phyloP scores from a whole-genome alignment of 1,140 invertebrate species.

The Orussus abietinus region DNA sequence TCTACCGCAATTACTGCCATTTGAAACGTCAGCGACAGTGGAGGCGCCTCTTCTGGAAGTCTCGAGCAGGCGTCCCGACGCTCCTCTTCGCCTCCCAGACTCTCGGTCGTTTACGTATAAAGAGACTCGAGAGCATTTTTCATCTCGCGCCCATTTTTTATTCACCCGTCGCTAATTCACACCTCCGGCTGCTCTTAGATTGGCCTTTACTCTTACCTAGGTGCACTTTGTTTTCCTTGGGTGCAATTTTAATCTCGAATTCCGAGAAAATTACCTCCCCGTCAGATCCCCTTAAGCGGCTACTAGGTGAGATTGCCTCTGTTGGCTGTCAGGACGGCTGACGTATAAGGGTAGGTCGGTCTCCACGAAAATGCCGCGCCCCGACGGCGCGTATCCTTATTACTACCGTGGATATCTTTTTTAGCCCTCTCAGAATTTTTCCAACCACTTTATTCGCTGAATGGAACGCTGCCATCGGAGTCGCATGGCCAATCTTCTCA shows the following conservation, averaged over 20 bases:
- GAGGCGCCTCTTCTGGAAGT: too few species aligned
- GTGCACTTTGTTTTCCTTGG: constrained; percentile 41
- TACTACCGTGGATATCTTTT: neutral
- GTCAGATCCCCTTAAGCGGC: constrained; percentile 49
- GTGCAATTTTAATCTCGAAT: constrained; percentile 55
- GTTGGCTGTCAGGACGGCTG: constrained; percentile 42
- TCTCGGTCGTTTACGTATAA: too few species aligned
- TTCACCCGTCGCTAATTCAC: constrained; percentile 31
- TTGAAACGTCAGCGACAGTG: too few species aligned
- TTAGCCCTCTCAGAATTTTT: too few species aligned
- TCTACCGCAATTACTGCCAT: too few species aligned
- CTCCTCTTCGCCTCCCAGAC: too few species aligned
- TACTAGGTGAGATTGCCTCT: constrained; percentile 50
- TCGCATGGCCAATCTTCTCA: too few species aligned
- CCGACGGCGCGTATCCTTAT: too few species aligned
- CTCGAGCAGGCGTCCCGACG: too few species aligned
- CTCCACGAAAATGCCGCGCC: too few species aligned
- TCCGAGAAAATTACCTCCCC: constrained; percentile 52
- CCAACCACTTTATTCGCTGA: too few species aligned
- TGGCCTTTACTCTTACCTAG: constrained; percentile 20
- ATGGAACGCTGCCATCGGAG: too few species aligned
- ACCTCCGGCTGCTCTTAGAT: constrained; percentile 27
- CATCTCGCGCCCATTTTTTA: constrained; percentile 19
- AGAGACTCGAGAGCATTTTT: constrained; percentile 16
- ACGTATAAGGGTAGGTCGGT: constrained; percentile 26